A percentile compares a stretch with the other conserved stretches of the same genome.
phyloP scores from a whole-genome alignment of 2,113 vertebrate species.

The Pollachius pollachius region DNA sequence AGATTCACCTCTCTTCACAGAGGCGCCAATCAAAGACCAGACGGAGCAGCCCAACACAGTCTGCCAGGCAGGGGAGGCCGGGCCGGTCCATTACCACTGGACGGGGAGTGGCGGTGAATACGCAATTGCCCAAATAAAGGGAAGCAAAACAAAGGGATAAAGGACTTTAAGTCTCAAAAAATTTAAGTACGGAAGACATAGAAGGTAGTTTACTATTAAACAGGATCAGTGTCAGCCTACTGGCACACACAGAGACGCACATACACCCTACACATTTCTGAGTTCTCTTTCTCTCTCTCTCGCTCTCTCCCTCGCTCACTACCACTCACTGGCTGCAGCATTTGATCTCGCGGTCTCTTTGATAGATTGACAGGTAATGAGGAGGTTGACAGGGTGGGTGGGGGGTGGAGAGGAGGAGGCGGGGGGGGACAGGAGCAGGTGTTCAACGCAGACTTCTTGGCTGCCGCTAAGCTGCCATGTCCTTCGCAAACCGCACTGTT shows the following conservation, averaged over 20 bases:
- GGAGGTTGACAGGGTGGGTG: conserved; percentile 26
- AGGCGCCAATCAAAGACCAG: conserved; percentile 50
- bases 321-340: conserved; percentile 49
- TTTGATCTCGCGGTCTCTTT: conserved; percentile 70
- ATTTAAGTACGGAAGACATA: not conserved
- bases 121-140: not conserved
- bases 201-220: not conserved
- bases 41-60: conserved; percentile 14
- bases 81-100: not conserved
- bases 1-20: conserved; percentile 49
- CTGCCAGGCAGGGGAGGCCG: not conserved
- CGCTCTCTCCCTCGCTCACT: conserved; percentile 41
- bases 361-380: conserved; percentile 74
- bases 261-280: no score
- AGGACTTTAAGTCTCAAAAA: not conserved
- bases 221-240: conserved; percentile 12
- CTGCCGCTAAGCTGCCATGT: conserved; percentile 71
- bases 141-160: not conserved
- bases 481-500: conserved; percentile 64
- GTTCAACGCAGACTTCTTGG: conserved; percentile 76
- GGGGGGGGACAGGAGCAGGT: conserved; percentile 69
- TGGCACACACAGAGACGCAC: conserved; percentile 45
- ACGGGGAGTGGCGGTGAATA: not conserved
- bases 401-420: not conserved
- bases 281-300: conserved; percentile 46